Conservation (phyloP, 2,113 vertebrate genomes). For the Sinocyclocheilus maitianheensis region DNA sequence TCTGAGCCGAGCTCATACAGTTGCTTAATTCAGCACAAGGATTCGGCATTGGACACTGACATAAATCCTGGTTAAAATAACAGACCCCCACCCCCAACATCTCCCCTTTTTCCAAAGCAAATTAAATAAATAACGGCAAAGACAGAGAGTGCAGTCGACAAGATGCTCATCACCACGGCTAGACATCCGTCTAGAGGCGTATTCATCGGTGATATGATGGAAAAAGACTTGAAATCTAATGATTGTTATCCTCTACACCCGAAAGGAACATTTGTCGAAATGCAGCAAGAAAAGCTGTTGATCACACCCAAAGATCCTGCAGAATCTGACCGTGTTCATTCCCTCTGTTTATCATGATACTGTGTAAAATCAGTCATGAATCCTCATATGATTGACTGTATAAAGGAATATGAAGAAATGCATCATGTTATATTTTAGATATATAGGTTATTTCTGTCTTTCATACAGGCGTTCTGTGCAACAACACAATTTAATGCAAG, state of each 20-base stretch:
- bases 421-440: neutral
- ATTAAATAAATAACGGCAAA: constrained; percentile 25
- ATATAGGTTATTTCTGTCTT: neutral
- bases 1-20: constrained; percentile 55
- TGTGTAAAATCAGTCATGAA: constrained; percentile 54
- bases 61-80: constrained; percentile 54
- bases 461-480: neutral
- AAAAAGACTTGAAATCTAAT: constrained; percentile 14
- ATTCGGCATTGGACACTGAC: constrained; percentile 54
- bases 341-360: constrained; percentile 59
- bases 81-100: constrained; percentile 37
- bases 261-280: constrained; percentile 69
- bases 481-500: constrained; percentile 15
- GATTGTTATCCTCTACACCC: constrained; percentile 15
- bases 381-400: neutral
- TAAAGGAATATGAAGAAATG: constrained; percentile 23
- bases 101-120: constrained; percentile 32
- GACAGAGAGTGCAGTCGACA: constrained; percentile 7
- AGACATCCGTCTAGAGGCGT: constrained; percentile 14
- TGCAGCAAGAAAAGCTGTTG: constrained; percentile 69
- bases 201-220: neutral
- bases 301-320: constrained; percentile 85
- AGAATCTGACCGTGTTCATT: constrained; percentile 71
- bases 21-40: constrained; percentile 55
- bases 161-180: constrained; percentile 14